Conservation (phyloP, 2,113 vertebrate species). For the Bothrops jararaca region DNA sequence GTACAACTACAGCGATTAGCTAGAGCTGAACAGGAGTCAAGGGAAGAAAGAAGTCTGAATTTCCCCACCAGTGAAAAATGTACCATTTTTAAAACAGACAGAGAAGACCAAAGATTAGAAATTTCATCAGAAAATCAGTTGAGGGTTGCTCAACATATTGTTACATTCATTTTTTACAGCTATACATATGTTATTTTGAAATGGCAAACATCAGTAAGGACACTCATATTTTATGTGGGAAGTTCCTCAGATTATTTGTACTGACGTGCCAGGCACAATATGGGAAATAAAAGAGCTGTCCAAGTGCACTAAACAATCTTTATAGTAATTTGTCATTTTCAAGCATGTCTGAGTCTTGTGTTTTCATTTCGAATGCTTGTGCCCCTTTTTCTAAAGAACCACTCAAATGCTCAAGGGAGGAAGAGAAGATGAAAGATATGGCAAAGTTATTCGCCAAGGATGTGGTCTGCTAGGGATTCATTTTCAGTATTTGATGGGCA, state of each 20-base stretch:
- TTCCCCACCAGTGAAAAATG: not conserved
- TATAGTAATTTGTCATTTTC: not conserved
- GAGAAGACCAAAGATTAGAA: not conserved
- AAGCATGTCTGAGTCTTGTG: not conserved
- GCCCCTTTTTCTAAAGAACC: not conserved
- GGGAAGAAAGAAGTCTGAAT: not conserved
- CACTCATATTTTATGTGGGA: not conserved
- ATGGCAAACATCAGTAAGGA: not conserved
- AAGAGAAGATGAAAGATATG: not conserved
- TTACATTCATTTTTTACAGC: not conserved
- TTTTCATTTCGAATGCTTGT: not conserved
- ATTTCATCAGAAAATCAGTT: not conserved
- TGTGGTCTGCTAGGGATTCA: not conserved
- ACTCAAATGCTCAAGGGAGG: not conserved
- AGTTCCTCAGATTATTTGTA: not conserved
- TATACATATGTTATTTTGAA: not conserved
- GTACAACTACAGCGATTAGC: not conserved
- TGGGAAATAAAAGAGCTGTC: not conserved
- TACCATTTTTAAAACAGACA: not conserved
- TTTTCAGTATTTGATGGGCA: not conserved
- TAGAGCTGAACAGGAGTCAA: not conserved
- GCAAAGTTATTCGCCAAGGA: not conserved
- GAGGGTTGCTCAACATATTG: not conserved
- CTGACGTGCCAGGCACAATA: not conserved
- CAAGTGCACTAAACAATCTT: not conserved